phyloP scores from a whole-genome alignment of 2,113 vertebrate species.

The Silurus meridionalis region DNA sequence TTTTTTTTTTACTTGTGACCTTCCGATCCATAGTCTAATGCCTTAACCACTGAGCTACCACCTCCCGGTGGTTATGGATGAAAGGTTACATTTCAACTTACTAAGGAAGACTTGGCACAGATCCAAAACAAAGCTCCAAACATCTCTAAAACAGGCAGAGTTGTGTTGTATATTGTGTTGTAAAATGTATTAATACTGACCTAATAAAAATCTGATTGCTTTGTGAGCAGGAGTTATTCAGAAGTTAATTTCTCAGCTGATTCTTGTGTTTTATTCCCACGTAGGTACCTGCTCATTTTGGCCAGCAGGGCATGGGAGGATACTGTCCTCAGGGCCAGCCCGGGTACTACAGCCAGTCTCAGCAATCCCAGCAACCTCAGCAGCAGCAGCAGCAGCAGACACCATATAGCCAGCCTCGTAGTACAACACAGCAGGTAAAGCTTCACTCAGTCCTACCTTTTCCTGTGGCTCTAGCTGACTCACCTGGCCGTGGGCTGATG shows the following conservation, averaged over 20 bases:
- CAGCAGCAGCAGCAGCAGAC: conserved; percentile 57
- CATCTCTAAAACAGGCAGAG: not conserved
- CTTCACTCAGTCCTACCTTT: not conserved
- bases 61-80: not conserved
- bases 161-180: too few relatives aligned
- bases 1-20: too few relatives aligned
- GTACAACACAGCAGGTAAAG: conserved; percentile 89
- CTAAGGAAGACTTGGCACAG: too few relatives aligned
- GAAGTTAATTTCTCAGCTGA: not conserved
- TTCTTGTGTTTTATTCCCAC: conserved; percentile 49
- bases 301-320: conserved; percentile 85
- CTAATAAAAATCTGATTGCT: not conserved
- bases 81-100: not conserved
- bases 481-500: conserved; percentile 25
- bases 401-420: conserved; percentile 85
- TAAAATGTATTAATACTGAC: not conserved
- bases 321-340: conserved; percentile 89
- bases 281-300: conserved; percentile 91
- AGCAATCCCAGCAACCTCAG: conserved; percentile 66
- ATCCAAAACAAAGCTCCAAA: too few relatives aligned
- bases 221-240: not conserved
- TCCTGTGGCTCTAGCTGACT: not conserved
- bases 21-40: too few relatives aligned
- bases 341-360: conserved; percentile 91
- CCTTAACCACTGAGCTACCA: too few relatives aligned